phyloP scores from a whole-genome alignment of 2,113 vertebrate genomes.

The Callaeas wilsoni region DNA sequence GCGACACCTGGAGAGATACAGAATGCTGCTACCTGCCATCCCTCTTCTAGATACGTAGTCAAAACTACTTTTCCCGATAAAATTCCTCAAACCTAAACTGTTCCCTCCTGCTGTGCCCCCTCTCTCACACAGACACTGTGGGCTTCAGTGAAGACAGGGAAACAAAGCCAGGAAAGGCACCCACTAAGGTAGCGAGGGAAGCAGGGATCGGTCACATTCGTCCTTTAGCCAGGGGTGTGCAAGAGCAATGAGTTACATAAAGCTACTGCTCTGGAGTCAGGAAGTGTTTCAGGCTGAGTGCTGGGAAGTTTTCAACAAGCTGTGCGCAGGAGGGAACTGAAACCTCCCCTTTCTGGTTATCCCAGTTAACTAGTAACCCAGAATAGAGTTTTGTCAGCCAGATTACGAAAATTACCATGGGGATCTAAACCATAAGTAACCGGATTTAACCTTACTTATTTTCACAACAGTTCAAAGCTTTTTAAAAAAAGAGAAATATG shows the following conservation, averaged over 20 bases:
- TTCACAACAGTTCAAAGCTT: not conserved
- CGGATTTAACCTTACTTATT: not conserved
- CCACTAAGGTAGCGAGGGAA: not conserved
- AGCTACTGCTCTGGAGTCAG: not conserved
- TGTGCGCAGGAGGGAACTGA: not conserved
- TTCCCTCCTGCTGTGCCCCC: rapidly evolving
- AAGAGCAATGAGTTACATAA: conserved; percentile 31
- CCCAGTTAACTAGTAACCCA: conserved; percentile 45
- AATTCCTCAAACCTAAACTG: not conserved
- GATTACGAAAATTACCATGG: not conserved
- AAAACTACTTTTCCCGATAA: not conserved
- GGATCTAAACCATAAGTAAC: not conserved
- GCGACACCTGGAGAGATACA: not conserved
- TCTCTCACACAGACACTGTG: rapidly evolving
- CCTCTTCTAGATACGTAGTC: not conserved
- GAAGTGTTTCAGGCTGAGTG: conserved; percentile 3
- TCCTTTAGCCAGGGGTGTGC: not conserved
- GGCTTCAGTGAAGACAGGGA: not conserved
- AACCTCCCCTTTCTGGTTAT: not conserved
- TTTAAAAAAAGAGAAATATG: not conserved
- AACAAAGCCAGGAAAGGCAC: not conserved
- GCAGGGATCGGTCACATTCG: not conserved
- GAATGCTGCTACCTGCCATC: not conserved
- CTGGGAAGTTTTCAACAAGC: conserved; percentile 20
- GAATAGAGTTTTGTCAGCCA: not conserved